Evolutionary conservation across 2,113 vertebrate genomes (phyloP), one percentile per base, ranked within the genome.

Genomic region (Chamaetylas fuelleborni): DNA sequence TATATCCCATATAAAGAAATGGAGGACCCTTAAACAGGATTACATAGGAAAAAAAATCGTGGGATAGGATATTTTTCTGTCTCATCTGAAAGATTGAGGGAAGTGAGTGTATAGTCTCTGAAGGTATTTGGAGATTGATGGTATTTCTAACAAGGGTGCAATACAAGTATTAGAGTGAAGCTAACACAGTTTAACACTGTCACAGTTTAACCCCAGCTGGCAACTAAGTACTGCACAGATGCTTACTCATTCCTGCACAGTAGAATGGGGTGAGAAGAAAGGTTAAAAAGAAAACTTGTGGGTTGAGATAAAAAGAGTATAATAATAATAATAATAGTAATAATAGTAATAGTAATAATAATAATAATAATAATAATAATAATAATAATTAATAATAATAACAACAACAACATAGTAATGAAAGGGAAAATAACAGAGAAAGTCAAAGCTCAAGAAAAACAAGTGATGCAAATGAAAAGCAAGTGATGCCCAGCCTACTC

Each of bases 311-410:
- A 51, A 43, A 72, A 33, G 5, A 33, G 14, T 28, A 53, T 36
- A 31, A 17, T 26, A 45, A 45, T 45, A 20, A 20, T 19, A 45
- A 38, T 38, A 38, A 38, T 38, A 13, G 15, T 50, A 9, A 25
- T 51, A 14, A 5, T 8, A 12, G 18, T 38, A 22, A 20, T 7
- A 38, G 2, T 8, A 42, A 12, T 1, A 14, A 19, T 20, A 29
- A 3, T 2, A 6, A 3, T 4, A 16, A 36, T 15, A 25, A 24
- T n/a, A n/a, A n/a, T n/a, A n/a, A n/a, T n/a, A n/a, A n/a, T n/a
- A n/a, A n/a, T n/a, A n/a, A n/a, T n/a, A n/a, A n/a, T n/a, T 26
- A 45, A 45, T 45, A 20, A 20, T 5, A 50, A 2, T 8, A 23
- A 48, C 12, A 20, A 56, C 12, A 57, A 33, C 5, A 23, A 42